Conservation (phyloP, 2,797 vertebrate genomes). For the Columba guinea region DNA sequence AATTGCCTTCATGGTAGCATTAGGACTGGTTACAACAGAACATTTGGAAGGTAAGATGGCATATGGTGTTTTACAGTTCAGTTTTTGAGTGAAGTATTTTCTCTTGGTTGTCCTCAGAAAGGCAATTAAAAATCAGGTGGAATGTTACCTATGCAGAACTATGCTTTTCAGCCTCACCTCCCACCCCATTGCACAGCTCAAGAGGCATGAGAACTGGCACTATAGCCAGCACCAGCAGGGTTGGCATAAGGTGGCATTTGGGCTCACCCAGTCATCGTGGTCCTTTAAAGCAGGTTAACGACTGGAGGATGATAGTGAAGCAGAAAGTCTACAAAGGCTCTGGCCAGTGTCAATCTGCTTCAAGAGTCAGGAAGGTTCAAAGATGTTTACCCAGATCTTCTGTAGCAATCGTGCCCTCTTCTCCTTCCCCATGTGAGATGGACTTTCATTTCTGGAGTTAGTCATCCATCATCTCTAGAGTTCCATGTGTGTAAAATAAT, state of each 20-base stretch:
- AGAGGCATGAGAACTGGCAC: background rate
- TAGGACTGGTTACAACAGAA: constrained; percentile 95
- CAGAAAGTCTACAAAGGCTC: background rate
- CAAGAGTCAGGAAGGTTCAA: background rate
- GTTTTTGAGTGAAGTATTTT: background rate
- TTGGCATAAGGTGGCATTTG: background rate
- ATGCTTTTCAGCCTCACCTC: background rate
- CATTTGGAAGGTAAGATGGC: constrained; percentile 90
- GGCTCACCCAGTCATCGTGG: background rate
- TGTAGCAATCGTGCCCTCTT: background rate
- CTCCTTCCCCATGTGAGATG: background rate
- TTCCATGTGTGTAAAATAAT: background rate
- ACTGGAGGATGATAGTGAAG: background rate
- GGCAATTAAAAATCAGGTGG: background rate
- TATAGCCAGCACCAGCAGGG: background rate
- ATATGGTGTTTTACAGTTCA: background rate
- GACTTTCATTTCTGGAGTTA: background rate
- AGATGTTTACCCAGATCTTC: background rate
- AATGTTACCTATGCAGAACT: background rate
- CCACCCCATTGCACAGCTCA: background rate
- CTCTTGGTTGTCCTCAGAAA: background rate
- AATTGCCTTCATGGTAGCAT: constrained; percentile 97
- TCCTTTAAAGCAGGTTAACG: background rate
- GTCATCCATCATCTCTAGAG: background rate
- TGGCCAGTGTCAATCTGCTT: background rate